A percentile compares a stretch with the other conserved stretches of the same genome.
Evolutionary conservation across 92 coral and sea anemone genomes (phyloP).

Genomic region (Palythoa heliodiscus): DNA sequence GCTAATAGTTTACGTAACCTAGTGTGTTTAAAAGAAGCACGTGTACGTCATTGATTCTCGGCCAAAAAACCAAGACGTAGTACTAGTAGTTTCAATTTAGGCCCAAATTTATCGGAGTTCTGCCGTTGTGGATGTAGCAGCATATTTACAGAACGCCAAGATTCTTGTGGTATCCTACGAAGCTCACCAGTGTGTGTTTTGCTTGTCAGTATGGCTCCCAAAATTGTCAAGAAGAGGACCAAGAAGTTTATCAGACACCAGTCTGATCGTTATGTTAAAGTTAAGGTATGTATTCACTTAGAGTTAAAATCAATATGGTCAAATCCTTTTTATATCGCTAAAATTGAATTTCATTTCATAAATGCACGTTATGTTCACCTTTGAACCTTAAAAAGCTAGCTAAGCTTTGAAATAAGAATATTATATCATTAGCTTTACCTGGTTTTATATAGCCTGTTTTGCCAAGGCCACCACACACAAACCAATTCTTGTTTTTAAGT

Average conservation of each 20-base stretch:
- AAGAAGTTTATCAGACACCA: conserved; percentile 97
- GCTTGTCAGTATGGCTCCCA: conserved; percentile 51
- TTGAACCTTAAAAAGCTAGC: no score
- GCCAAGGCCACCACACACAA: no score
- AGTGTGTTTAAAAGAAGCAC: neutral
- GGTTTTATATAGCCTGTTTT: no score
- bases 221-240: conserved; percentile 88
- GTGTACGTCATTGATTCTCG: neutral
- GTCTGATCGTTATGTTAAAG: conserved; percentile 93
- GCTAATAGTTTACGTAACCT: neutral
- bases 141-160: neutral
- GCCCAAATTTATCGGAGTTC: neutral
- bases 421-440: no score
- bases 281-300: conserved; percentile 68
- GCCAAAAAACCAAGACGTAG: neutral
- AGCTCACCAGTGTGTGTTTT: neutral
- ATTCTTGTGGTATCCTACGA: neutral
- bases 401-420: no score
- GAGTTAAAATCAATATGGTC: neutral
- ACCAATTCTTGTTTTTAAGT: no score
- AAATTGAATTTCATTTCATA: no score
- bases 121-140: neutral
- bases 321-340: no score
- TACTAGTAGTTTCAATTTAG: neutral
- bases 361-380: no score